These are phyloP conservation scores for Chamaedrilus cognettii DNA, from an alignment of 2,888 invertebrate genomes.

Conservation along the genomic window DNA sequence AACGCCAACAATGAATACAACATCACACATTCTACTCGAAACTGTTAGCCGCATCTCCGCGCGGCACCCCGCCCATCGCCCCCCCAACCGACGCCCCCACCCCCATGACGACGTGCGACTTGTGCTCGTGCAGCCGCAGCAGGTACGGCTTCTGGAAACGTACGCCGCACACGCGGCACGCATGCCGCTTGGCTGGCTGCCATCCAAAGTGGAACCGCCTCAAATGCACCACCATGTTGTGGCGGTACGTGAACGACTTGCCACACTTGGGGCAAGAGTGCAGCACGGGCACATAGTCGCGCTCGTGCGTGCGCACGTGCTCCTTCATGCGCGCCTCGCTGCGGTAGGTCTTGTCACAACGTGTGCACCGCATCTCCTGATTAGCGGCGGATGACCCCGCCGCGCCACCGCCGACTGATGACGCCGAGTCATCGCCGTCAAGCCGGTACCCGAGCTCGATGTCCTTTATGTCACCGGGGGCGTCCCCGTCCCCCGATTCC, in stretches of 20 bases:
- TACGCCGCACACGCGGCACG: conserved; percentile 32
- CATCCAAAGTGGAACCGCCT: conserved; percentile 34
- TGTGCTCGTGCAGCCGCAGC: conserved; percentile 31
- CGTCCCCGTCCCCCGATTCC: background rate
- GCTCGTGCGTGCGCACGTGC: conserved; percentile 34
- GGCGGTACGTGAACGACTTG: conserved; percentile 33
- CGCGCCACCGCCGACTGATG: background rate
- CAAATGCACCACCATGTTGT: conserved; percentile 37
- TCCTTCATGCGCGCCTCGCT: conserved; percentile 34
- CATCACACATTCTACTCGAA: background rate
- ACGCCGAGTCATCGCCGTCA: background rate
- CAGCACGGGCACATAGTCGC: conserved; percentile 30
- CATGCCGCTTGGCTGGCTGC: conserved; percentile 31
- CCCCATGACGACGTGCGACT: conserved; percentile 14
- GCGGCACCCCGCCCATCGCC: too few species aligned
- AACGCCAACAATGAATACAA: background rate
- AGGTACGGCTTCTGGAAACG: conserved; percentile 34
- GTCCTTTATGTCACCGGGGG: conserved; percentile 2
- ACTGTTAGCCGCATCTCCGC: background rate
- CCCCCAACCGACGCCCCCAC: too few species aligned
- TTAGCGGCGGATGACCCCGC: too few species aligned
- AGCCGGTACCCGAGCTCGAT: background rate
- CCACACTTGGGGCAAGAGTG: conserved; percentile 34
- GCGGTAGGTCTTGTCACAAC: conserved; percentile 34
- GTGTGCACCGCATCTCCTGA: conserved; percentile 23